Evolutionary conservation across 2,113 vertebrate genomes (phyloP).

Genomic region (Hypocryptadius cinnamomeus): DNA sequence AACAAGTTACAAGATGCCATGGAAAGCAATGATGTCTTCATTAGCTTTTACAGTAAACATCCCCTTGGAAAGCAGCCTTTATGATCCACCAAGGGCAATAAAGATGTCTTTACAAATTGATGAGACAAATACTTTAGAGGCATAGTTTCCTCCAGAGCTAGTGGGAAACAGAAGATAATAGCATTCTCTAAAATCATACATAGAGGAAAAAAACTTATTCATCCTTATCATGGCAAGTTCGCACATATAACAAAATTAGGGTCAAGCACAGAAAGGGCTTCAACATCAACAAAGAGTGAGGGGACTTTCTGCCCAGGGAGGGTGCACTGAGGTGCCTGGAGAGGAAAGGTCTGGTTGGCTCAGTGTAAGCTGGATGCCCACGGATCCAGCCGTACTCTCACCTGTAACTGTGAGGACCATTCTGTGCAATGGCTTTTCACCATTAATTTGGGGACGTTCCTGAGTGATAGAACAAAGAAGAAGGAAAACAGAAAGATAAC

Average conservation of each 20-base stretch:
- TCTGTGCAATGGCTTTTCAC: not conserved
- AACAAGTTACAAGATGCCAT: not conserved
- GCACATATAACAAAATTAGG: not conserved
- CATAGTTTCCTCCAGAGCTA: not conserved
- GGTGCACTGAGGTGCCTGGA: accelerated
- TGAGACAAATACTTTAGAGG: constrained; percentile 24
- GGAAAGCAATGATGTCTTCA: constrained; percentile 39
- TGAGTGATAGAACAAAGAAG: not conserved
- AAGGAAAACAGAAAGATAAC: not conserved
- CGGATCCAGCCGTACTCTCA: not conserved
- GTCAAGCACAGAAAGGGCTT: not conserved
- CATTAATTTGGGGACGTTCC: not conserved
- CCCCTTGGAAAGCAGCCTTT: constrained; percentile 7
- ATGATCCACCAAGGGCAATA: constrained; percentile 21
- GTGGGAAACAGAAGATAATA: not conserved
- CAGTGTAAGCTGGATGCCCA: not conserved
- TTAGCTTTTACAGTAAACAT: constrained; percentile 47
- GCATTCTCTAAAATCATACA: not conserved
- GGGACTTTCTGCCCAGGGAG: not conserved
- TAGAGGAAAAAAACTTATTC: not conserved
- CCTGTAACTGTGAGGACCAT: not conserved
- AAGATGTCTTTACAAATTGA: constrained; percentile 43
- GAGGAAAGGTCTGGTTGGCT: not conserved
- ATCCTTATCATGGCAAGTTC: not conserved
- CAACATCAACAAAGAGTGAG: not conserved